Base-by-base conservation (phyloP, 2,113 vertebrate species). In the Typhlomys cinereus region DNA sequence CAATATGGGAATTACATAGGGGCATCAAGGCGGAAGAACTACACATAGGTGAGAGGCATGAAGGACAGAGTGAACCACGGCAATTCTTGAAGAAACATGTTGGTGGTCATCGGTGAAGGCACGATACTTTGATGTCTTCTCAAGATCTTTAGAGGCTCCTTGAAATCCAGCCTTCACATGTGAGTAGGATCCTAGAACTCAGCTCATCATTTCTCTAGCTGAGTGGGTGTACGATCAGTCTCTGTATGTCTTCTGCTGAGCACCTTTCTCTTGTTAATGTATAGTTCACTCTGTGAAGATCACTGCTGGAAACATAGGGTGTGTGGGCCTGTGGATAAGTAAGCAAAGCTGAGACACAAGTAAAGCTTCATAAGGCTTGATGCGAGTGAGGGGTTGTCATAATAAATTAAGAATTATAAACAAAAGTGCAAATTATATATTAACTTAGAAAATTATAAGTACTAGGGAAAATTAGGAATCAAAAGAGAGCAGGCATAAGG, bases 261-360 rank as follows among this genome's bases (percentile, higher is more conserved):
- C 11, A 11, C 18, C 18, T 27, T 69, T 7, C 17, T 41, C 23
- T 25, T 62, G 25, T 52, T 27, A 48, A 13, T 3, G 50, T 9
- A 78, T 71, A 21, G 9, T 44, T 27, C 23, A 39, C 41, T 25
- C 2, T 27, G 8, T 34, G n/a, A 6, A 10, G 44, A 7, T 31
- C 20, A 52, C 12, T 84, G 20, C 74, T 74, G 29, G 39, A 27
- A 7, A 7, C 8, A 48, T 36, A 1, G 6, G 34, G 57, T 50
- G 3, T 27, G 67, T 0, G 7, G 8, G 25, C 27, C 1, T 12
- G 2, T 27, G 25, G 36, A 20, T 9, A 80, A 84, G 61, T 9
- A 80, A 84, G 61, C 13, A 36, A 67, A 74, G 11, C 10, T 79
- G 7, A 87, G 46, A 44, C 13, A 44, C 71, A 66, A 41, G 34